Evolutionary conservation across 2,797 vertebrate species (phyloP), one percentile per base, ranked within the genome.

Genomic region (Ambastaia sidthimunki): DNA sequence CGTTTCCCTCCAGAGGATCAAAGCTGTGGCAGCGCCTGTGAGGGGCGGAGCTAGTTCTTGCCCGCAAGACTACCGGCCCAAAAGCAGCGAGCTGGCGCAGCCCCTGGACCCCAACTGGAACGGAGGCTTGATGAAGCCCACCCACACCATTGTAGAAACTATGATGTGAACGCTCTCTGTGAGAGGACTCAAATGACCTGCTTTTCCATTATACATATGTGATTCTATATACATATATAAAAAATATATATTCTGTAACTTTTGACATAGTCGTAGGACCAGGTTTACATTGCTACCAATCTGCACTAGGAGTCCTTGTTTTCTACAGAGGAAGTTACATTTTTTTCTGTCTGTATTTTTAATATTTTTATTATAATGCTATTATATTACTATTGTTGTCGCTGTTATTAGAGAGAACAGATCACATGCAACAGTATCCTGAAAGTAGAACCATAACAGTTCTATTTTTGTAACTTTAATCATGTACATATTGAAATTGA

Each of bases 61-160:
- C 59, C 92, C 93, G 0, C 89, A 87, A 0, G 90, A 92, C 78
- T 90, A 92, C 78, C 91, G 86, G 25, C 84, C 81, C 0, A 95
- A 94, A 84, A 92, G 92, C 75, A 88, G 80, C 0, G 96, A 98
- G 80, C 93, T 94, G 25, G 78, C 93, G 85, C 91, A 88, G 19
- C 94, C 95, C 0, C 94, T 96, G 90, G 93, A 94, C 90, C 92
- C 95, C 80, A 95, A 94, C 52, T 88, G 92, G 37, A 97, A 96
- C 84, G 96, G 94, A 3, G 91, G 94, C 54, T 92, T 94, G 79
- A 89, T 93, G 90, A 94, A 96, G 90, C 96, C 96, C 34, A 96
- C 94, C 81, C 97, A 99, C 92, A 97, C 97, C 92, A 95, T 99
- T 81, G 95, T 98, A 92, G 98, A 99, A 93, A 99, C 97, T 90